Percentiles rank a stretch among this genome's conserved stretches.
These are phyloP conservation scores for Sebastes taczanowskii DNA, from an alignment of 2,797 vertebrate genomes.

Conservation along the genomic window DNA sequence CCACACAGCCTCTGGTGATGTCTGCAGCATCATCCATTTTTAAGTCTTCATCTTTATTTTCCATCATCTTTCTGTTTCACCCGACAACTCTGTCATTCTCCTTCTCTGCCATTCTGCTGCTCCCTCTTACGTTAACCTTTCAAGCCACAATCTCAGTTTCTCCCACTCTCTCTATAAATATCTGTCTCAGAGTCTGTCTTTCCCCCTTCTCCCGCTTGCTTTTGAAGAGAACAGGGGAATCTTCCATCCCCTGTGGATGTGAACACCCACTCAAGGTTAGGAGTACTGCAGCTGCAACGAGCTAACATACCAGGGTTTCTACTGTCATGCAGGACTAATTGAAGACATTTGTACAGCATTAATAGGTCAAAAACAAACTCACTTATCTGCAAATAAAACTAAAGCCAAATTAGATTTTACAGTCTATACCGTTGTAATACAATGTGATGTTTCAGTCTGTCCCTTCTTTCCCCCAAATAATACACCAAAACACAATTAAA, in stretches of 20 bases:
- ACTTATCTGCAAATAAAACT: constrained; percentile 18
- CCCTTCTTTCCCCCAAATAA: constrained; percentile 18
- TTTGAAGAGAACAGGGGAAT: constrained; percentile 63
- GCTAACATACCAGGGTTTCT: constrained; percentile 28
- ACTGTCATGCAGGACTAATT: constrained; percentile 30
- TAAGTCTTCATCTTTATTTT: constrained; percentile 55
- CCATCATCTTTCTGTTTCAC: constrained; percentile 30
- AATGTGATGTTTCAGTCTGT: constrained; percentile 19
- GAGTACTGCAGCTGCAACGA: constrained; percentile 49
- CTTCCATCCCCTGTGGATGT: constrained; percentile 68
- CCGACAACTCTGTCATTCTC: constrained; percentile 40
- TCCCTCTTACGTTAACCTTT: constrained; percentile 68
- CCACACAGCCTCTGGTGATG: constrained; percentile 30
- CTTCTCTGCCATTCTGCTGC: constrained; percentile 38
- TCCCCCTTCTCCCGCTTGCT: constrained; percentile 9
- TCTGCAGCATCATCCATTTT: constrained; percentile 47
- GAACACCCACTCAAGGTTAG: constrained; percentile 76
- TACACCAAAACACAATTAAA: constrained; percentile 30
- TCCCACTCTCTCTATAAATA: constrained; percentile 75
- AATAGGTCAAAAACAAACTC: constrained; percentile 17
- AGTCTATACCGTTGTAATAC: constrained; percentile 9
- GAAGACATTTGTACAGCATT: constrained; percentile 29
- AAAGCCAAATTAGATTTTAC: constrained; percentile 34
- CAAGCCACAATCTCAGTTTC: constrained; percentile 62
- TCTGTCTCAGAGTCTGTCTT: constrained; percentile 51